Conservation (phyloP, 2,888 invertebrate genomes). For the Iselma pallidipennis region DNA sequence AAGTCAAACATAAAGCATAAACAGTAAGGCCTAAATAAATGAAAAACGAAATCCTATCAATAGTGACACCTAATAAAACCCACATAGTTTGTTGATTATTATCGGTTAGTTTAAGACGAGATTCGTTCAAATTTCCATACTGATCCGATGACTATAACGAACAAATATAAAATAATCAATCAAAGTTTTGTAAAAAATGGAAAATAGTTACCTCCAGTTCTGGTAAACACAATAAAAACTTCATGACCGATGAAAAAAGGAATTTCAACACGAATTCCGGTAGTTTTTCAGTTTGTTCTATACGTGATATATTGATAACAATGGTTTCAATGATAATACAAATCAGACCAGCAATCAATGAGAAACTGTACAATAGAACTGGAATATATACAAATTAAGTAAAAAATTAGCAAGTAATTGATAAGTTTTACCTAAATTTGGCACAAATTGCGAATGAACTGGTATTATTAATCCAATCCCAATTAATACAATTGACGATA, state of each 20-base stretch:
- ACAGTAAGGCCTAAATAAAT: slow-evolving; percentile 37
- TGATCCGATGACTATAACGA: slow-evolving; percentile 42
- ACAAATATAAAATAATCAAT: slow-evolving; percentile 21
- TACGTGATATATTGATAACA: slow-evolving; percentile 48
- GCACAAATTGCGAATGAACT: slow-evolving; percentile 43
- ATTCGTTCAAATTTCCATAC: slow-evolving; percentile 42
- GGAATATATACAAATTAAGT: slow-evolving; percentile 27
- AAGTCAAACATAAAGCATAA: slow-evolving; percentile 26
- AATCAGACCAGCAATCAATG: slow-evolving; percentile 40
- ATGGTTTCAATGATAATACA: slow-evolving; percentile 43
- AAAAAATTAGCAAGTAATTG: background rate
- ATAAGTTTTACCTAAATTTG: slow-evolving; percentile 46
- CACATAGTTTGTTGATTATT: slow-evolving; percentile 43
- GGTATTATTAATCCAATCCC: slow-evolving; percentile 44
- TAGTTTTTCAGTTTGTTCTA: slow-evolving; percentile 36
- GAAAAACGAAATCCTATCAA: slow-evolving; percentile 48
- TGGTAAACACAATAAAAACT: slow-evolving; percentile 43
- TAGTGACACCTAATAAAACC: slow-evolving; percentile 44
- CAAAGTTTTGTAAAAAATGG: background rate
- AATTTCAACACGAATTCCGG: slow-evolving; percentile 42
- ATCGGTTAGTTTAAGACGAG: slow-evolving; percentile 29
- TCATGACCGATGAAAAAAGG: slow-evolving; percentile 40
- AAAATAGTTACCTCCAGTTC: slow-evolving; percentile 39
- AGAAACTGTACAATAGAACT: slow-evolving; percentile 48
- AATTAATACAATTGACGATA: slow-evolving; percentile 43